These are phyloP conservation scores for Dyspetes luteomarginatus DNA, from an alignment of 2,888 invertebrate genomes.

Conservation along the genomic window DNA sequence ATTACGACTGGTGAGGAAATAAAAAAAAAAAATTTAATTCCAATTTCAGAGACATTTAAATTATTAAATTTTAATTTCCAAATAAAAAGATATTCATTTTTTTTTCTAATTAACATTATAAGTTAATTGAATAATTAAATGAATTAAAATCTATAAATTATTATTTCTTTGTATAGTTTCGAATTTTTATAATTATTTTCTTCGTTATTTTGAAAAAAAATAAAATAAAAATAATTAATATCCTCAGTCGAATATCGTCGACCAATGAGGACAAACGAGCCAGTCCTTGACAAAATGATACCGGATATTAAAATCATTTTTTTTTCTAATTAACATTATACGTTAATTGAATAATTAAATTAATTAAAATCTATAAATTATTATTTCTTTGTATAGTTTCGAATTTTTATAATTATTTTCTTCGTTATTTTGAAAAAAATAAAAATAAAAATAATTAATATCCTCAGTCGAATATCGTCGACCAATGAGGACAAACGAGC, in stretches of 20 bases:
- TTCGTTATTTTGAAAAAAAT: conserved; percentile 18
- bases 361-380: too few relatives aligned
- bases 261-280: conserved; percentile 90
- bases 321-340: too few relatives aligned
- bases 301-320: conserved; percentile 88
- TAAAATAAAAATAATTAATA: conserved; percentile 33
- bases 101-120: too few relatives aligned
- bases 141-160: too few relatives aligned
- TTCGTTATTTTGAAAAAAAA: conserved; percentile 17
- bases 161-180: too few relatives aligned
- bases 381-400: too few relatives aligned
- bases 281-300: conserved; percentile 89
- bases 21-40: too few relatives aligned
- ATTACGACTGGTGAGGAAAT: conserved; percentile 87
- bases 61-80: neutral
- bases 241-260: conserved; percentile 91
- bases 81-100: too few relatives aligned
- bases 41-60: neutral
- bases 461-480: conserved; percentile 91
- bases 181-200: too few relatives aligned
- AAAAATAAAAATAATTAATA: conserved; percentile 31
- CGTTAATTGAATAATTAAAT: too few relatives aligned
- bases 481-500: conserved; percentile 90
- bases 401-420: too few relatives aligned
- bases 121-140: too few relatives aligned